Conservation (phyloP, 2,113 vertebrate species). For the Lipophrys pholis region DNA sequence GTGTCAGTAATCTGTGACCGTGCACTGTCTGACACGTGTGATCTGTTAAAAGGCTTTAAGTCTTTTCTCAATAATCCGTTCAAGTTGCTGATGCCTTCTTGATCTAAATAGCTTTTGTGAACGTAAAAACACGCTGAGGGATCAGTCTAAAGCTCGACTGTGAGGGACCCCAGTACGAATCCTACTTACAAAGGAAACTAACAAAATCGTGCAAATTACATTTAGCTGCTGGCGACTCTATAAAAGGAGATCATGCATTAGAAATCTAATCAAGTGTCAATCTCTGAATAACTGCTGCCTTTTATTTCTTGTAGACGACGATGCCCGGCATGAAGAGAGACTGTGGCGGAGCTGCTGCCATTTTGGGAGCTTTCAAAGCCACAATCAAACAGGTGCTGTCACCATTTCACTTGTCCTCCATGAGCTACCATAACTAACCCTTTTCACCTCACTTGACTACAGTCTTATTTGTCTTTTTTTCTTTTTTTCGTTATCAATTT, state of each 20-base stretch:
- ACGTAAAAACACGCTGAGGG: neutral
- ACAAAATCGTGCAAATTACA: too few relatives aligned
- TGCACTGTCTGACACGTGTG: neutral
- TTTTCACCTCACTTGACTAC: too few relatives aligned
- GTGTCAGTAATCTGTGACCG: neutral
- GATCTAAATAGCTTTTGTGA: neutral
- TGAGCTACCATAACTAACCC: neutral
- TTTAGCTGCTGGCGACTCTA: too few relatives aligned
- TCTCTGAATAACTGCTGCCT: neutral
- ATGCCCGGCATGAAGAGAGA: constrained; percentile 99
- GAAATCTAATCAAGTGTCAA: neutral
- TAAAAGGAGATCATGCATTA: neutral
- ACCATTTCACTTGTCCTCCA: neutral
- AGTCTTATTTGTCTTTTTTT: too few relatives aligned
- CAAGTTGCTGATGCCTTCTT: neutral
- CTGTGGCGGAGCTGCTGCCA: constrained; percentile 95
- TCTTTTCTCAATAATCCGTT: constrained; percentile 15
- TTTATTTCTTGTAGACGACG: constrained; percentile 87
- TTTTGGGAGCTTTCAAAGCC: constrained; percentile 95
- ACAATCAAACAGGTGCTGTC: constrained; percentile 91
- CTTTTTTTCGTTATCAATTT: too few relatives aligned
- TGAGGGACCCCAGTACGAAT: too few relatives aligned
- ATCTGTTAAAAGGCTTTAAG: constrained; percentile 25
- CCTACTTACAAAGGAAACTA: too few relatives aligned
- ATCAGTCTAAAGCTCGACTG: too few relatives aligned